Evolutionary conservation across 2,797 vertebrate species (phyloP).

Genomic region (Paedocypris micromegethes): DNA sequence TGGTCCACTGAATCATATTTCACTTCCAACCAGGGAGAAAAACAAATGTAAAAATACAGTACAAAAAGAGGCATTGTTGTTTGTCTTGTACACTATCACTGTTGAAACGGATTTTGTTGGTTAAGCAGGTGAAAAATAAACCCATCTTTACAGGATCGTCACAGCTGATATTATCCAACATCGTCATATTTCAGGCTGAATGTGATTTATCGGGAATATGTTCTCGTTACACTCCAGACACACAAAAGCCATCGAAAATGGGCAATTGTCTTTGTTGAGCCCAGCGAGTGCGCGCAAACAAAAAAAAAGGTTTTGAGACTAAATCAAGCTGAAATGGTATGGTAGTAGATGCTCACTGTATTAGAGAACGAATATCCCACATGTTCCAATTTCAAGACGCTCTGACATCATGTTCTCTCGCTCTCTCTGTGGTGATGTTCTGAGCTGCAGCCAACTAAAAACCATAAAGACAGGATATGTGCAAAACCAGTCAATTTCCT

Average conservation of each 20-base stretch:
- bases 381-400: too few species aligned
- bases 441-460: conserved; percentile 12
- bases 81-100: conserved; percentile 46
- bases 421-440: conserved; percentile 8
- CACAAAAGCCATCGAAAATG: conserved; percentile 34
- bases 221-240: conserved; percentile 28
- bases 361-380: too few species aligned
- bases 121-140: conserved; percentile 45
- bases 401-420: not conserved
- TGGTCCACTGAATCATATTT: conserved; percentile 72
- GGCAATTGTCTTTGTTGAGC: conserved; percentile 18
- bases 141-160: conserved; percentile 36
- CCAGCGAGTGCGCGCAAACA: conserved; percentile 1
- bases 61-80: conserved; percentile 64
- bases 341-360: conserved; percentile 11
- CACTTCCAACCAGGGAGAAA: conserved; percentile 68
- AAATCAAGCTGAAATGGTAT: conserved; percentile 27
- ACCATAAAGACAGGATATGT: conserved; percentile 12
- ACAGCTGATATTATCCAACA: conserved; percentile 24
- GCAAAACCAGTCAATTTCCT: conserved; percentile 24
- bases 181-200: conserved; percentile 30
- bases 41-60: conserved; percentile 66
- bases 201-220: conserved; percentile 19
- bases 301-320: conserved; percentile 28
- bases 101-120: conserved; percentile 53